Conservation (phyloP, 2,113 vertebrate species). For the Burhinus oedicnemus region DNA sequence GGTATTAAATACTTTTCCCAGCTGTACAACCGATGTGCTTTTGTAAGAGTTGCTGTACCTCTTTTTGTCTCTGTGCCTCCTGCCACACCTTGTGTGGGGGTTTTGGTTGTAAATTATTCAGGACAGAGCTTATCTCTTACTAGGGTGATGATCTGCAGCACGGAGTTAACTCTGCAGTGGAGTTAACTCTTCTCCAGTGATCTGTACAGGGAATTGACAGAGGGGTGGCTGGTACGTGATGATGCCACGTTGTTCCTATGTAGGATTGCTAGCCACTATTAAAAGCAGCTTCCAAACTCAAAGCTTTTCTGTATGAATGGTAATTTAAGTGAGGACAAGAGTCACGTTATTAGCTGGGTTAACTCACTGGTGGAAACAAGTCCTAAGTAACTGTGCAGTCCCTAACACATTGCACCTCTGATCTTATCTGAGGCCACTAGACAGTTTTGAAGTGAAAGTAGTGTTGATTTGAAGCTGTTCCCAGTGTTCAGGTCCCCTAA, state of each 20-base stretch:
- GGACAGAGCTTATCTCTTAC: background rate
- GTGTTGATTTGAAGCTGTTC: background rate
- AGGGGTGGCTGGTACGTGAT: background rate
- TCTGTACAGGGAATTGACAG: background rate
- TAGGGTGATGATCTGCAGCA: background rate
- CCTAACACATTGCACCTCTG: background rate
- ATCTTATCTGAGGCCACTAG: background rate
- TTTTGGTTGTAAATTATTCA: background rate
- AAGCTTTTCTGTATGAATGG: background rate
- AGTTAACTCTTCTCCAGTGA: background rate
- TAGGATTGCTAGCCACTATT: background rate
- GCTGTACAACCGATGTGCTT: background rate
- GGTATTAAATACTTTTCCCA: background rate
- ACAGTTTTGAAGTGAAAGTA: background rate
- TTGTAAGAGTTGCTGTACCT: background rate
- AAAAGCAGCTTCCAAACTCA: background rate
- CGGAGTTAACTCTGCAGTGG: background rate
- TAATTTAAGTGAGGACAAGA: background rate
- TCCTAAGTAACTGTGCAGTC: background rate
- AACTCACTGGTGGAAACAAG: background rate
- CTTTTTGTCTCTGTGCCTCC: background rate
- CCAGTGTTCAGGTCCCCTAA: background rate
- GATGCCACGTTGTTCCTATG: accelerated
- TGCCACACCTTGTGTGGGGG: background rate
- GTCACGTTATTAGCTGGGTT: background rate